A percentile compares a stretch with the other conserved stretches of the same genome.
Conservation (phyloP, 1,140 invertebrate species). For the Cotesia vestalis region DNA sequence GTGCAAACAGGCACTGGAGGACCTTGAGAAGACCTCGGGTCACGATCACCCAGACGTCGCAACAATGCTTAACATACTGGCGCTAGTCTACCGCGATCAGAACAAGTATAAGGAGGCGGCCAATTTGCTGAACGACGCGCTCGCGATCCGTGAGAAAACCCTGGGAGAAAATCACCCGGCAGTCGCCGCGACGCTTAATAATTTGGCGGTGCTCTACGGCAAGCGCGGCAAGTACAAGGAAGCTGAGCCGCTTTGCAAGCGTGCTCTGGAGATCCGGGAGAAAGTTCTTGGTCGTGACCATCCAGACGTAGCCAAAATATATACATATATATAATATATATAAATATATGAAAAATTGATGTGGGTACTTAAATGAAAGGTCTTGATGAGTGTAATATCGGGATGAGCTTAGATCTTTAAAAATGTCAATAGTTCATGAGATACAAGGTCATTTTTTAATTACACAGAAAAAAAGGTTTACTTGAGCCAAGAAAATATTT, state of each 20-base stretch:
- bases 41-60: slow-evolving; percentile 99
- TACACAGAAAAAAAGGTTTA: too few species aligned
- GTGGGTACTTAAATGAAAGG: too few species aligned
- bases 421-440: too few species aligned
- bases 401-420: too few species aligned
- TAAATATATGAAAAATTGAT: too few species aligned
- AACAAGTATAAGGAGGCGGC: slow-evolving; percentile 99
- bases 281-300: slow-evolving; percentile 97
- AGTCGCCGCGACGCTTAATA: slow-evolving; percentile 97
- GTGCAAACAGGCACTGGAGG: slow-evolving; percentile 99
- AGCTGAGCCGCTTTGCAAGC: slow-evolving; percentile 97
- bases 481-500: too few species aligned
- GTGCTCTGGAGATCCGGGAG: slow-evolving; percentile 97
- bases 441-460: too few species aligned
- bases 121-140: slow-evolving; percentile 97
- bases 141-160: slow-evolving; percentile 97
- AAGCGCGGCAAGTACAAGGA: slow-evolving; percentile 98
- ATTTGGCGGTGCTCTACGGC: slow-evolving; percentile 97
- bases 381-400: too few species aligned
- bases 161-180: slow-evolving; percentile 99
- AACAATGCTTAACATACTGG: slow-evolving; percentile 99
- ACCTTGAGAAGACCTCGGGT: slow-evolving; percentile 98
- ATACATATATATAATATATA: too few species aligned
- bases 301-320: slow-evolving; percentile 99
- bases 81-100: slow-evolving; percentile 90